Conservation (phyloP, 2,888 invertebrate genomes). For the Pyrgus malvae region DNA sequence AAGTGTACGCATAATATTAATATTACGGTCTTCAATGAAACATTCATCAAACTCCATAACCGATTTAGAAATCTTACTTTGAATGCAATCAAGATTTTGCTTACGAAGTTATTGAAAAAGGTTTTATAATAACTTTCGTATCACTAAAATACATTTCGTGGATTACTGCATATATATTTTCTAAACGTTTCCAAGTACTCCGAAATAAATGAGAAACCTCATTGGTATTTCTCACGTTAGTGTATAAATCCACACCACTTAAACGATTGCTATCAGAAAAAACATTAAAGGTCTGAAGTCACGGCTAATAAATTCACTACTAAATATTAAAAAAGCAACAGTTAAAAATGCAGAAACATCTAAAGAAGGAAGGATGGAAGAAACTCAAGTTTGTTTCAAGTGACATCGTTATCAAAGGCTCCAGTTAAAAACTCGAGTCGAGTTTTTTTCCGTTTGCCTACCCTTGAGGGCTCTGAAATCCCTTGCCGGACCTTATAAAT, state of each 20-base stretch:
- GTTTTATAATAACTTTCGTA: too few relatives aligned
- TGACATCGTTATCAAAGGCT: slow-evolving; percentile 56
- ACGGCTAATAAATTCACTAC: slow-evolving; percentile 16
- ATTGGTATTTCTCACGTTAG: slow-evolving; percentile 11
- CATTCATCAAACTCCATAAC: too few relatives aligned
- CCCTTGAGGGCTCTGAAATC: slow-evolving; percentile 15
- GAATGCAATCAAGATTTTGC: too few relatives aligned
- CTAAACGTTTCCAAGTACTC: too few relatives aligned
- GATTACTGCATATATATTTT: too few relatives aligned
- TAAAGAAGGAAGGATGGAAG: slow-evolving; percentile 30
- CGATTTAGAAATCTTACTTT: too few relatives aligned
- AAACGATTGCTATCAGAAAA: neutral
- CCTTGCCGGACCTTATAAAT: slow-evolving; percentile 27
- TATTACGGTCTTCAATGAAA: too few relatives aligned
- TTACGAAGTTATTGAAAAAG: too few relatives aligned
- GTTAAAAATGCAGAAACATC: slow-evolving; percentile 23
- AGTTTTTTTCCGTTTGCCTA: slow-evolving; percentile 21
- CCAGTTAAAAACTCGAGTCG: slow-evolving; percentile 43
- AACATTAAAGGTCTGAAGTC: slow-evolving; percentile 15
- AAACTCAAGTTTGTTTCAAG: slow-evolving; percentile 50
- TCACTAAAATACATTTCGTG: too few relatives aligned
- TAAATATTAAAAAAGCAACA: slow-evolving; percentile 21
- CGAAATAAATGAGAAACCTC: too few relatives aligned
- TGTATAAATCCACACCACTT: slow-evolving; percentile 6
- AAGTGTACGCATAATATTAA: too few relatives aligned